These are phyloP conservation scores for Platysternon megacephalum DNA, from an alignment of 2,113 vertebrate genomes.

Conservation along the genomic window DNA sequence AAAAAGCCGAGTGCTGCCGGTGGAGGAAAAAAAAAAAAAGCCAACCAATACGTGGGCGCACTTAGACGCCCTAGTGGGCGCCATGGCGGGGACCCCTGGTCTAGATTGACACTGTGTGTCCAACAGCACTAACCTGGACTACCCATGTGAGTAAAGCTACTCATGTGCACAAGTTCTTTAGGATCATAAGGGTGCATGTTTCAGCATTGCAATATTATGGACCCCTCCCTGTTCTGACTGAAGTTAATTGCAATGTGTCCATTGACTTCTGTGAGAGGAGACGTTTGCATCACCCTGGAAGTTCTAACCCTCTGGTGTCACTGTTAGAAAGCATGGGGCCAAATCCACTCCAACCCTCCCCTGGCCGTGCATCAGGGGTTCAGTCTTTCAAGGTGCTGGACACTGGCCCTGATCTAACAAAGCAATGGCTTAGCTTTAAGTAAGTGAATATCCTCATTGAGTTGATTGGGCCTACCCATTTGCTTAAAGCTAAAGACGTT, in stretches of 20 bases:
- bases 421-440: neutral
- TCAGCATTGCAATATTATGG: fast-evolving
- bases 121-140: fast-evolving
- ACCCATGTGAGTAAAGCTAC: fast-evolving
- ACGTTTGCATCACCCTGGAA: fast-evolving
- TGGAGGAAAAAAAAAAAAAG: too few relatives aligned
- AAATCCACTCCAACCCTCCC: fast-evolving
- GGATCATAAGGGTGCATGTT: neutral
- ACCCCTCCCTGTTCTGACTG: fast-evolving
- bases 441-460: fast-evolving
- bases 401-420: neutral
- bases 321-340: fast-evolving
- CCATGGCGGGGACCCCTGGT: too few relatives aligned
- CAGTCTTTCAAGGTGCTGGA: neutral
- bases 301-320: neutral
- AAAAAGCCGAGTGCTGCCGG: too few relatives aligned
- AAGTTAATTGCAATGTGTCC: fast-evolving
- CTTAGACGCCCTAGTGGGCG: too few relatives aligned
- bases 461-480: neutral
- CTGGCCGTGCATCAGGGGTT: fast-evolving
- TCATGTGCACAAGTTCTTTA: fast-evolving
- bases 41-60: too few relatives aligned
- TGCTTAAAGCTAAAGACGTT: fast-evolving
- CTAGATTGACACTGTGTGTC: neutral
- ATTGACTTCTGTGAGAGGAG: neutral